Conservation (phyloP, 2,797 vertebrate species). For the Notoglanidium macrostoma region DNA sequence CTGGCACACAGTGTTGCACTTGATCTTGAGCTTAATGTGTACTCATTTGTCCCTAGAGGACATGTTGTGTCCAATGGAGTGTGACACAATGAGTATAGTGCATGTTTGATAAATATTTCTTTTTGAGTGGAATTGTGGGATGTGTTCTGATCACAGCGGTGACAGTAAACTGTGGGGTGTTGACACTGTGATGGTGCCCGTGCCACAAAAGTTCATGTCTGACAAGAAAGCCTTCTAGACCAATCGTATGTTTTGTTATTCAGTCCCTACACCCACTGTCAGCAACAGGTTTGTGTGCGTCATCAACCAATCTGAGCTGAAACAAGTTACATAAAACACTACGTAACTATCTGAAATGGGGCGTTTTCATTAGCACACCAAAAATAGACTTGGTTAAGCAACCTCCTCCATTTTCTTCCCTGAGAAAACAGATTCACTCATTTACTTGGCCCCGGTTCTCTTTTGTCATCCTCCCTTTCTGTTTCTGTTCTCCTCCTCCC, state of each 20-base stretch:
- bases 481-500: slow-evolving; percentile 64
- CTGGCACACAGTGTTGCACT: neutral
- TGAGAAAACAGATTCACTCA: neutral
- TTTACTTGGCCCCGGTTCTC: neutral
- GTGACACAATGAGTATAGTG: neutral
- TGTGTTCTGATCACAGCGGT: neutral
- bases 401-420: neutral
- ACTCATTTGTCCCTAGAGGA: neutral
- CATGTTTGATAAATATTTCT: neutral
- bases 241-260: neutral
- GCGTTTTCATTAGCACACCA: neutral
- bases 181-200: neutral
- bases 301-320: neutral
- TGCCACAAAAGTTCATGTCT: neutral
- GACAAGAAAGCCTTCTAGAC: neutral
- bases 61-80: neutral
- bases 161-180: neutral
- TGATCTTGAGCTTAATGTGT: neutral
- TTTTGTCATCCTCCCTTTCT: slow-evolving; percentile 5
- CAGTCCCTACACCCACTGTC: neutral
- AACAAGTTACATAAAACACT: neutral
- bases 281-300: neutral
- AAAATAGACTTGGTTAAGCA: neutral
- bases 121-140: neutral
- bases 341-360: neutral